Evolutionary conservation across 2,797 vertebrate species (phyloP), one percentile per base, ranked within the genome.

Genomic region (Leptatherina wallacei): DNA sequence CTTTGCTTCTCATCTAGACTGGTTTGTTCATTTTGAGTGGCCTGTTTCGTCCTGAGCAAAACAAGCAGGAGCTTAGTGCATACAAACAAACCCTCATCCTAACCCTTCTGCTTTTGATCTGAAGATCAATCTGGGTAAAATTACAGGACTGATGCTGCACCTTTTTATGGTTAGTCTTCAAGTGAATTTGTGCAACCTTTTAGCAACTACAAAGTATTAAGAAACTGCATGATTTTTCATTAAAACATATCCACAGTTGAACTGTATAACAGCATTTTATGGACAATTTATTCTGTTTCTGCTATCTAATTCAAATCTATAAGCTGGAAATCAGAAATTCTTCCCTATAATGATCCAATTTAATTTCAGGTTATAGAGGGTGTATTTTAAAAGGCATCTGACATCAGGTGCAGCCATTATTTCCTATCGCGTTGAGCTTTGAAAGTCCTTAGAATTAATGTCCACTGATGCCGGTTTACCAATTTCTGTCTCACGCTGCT

Each of bases 11-110:
- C 65, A 30, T 75, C 65, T 67, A 62, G 38, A 83, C 77, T 22
- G 2, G 54, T 88, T 81, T 85, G 60, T 86, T 84, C 55, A 64
- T 89, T 80, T 85, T 78, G 80, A 80, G 77, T 78, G 74, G 86
- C 81, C 90, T 82, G 86, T 92, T 92, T 89, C 86, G 89, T 92
- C 90, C 92, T 93, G 93, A 93, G 92, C 90, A 89, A 91, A 92
- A 91, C 90, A 90, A 90, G 88, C 83, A 77, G 85, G 80, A 88
- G 85, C 65, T 90, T 91, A 92, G 90, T 94, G 92, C 91, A 92
- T 90, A 88, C 82, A 70, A 89, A 89, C 78, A 76, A 85, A 87
- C 78, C 75, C 77, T 83, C 72, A 69, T 68, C 54, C 80, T 11
- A 78, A 70, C 69, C 77, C 54, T 59, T 59, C 78, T 54, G 56